Base-by-base conservation (phyloP, 2,888 invertebrate genomes). In the Papilio elwesi region DNA sequence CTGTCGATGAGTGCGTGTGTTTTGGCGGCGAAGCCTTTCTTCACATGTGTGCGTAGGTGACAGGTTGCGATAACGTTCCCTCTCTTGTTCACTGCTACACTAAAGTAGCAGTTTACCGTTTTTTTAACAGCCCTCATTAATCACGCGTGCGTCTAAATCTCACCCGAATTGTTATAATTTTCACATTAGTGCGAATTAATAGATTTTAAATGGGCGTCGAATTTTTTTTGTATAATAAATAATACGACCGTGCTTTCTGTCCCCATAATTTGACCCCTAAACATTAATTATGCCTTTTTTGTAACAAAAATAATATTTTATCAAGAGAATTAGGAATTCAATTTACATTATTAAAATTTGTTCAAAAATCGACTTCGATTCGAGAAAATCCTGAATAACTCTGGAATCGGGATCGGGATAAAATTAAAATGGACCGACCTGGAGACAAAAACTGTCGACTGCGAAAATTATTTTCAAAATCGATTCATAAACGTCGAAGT, bases 1-100 rank as follows among this genome's bases (percentile, higher is more conserved):
- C 48, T 73, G 70, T 76, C 79, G 75, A 77, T 86, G 90, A 89
- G 91, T 92, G 90, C 76, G 92, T 86, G 80, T 79, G 81, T 89
- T 90, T 89, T 83, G 90, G 88, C 84, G 82, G 81, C 80, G 80
- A 84, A 86, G 86, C 85, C 86, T 87, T 81, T 75, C 77, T 75
- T 76, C 70, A 76, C 74, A 77, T 83, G 84, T 80, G 83, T 83
- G 82, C 76, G 79, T 81, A 78, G 80, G 82, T 77, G 82, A 82
- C 83, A 83, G 79, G 80, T 81, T 82, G 83, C 83, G 83, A 82
- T 77, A 80, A 82, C 78, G 76, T 76, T 49, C 51, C 55, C 52
- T 62, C 43, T 62, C 49, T 63, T 71, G 70, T 69, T 55, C 69
- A 26, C 64, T 64, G 49, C 74, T 78, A 77, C 78, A 79, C 84